Evolutionary conservation across 2,888 invertebrate species (phyloP).

Genomic region (Lomographa bimaculata): DNA sequence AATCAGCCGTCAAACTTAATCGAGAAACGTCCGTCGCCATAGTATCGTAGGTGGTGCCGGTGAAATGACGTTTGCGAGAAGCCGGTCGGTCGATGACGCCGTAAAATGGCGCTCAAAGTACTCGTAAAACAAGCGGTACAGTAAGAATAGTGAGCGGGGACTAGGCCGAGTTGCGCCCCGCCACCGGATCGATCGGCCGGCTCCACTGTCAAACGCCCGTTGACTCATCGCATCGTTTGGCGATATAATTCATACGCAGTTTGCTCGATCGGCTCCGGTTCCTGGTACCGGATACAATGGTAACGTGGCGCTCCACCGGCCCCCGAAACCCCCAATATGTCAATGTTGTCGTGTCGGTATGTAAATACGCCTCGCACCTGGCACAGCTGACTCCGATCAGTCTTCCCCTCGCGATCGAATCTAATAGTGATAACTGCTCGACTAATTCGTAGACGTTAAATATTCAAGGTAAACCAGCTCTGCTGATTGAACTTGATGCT

Average conservation of each 20-base stretch:
- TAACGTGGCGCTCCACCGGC: slow-evolving; percentile 17
- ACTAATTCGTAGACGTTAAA: slow-evolving; percentile 22
- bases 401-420: slow-evolving; percentile 33
- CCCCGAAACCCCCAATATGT: neutral
- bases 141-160: slow-evolving; percentile 35
- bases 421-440: slow-evolving; percentile 25
- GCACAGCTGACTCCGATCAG: slow-evolving; percentile 39
- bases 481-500: slow-evolving; percentile 30
- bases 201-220: slow-evolving; percentile 75
- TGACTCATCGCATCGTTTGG: slow-evolving; percentile 71
- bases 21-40: slow-evolving; percentile 71
- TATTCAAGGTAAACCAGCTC: slow-evolving; percentile 39
- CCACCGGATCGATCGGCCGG: slow-evolving; percentile 77
- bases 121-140: slow-evolving; percentile 52
- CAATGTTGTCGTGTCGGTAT: slow-evolving; percentile 33
- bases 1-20: slow-evolving; percentile 49
- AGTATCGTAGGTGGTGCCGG: slow-evolving; percentile 72
- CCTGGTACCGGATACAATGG: slow-evolving; percentile 41
- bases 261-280: slow-evolving; percentile 40
- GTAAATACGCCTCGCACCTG: slow-evolving; percentile 40
- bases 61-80: slow-evolving; percentile 61
- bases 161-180: slow-evolving; percentile 59
- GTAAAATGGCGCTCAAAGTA: slow-evolving; percentile 49
- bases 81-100: slow-evolving; percentile 52
- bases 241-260: slow-evolving; percentile 69